A percentile compares a stretch with the other conserved stretches of the same genome.
These are phyloP conservation scores for Rhynchotus rufescens DNA, from an alignment of 2,797 vertebrate species.

Conservation along the genomic window DNA sequence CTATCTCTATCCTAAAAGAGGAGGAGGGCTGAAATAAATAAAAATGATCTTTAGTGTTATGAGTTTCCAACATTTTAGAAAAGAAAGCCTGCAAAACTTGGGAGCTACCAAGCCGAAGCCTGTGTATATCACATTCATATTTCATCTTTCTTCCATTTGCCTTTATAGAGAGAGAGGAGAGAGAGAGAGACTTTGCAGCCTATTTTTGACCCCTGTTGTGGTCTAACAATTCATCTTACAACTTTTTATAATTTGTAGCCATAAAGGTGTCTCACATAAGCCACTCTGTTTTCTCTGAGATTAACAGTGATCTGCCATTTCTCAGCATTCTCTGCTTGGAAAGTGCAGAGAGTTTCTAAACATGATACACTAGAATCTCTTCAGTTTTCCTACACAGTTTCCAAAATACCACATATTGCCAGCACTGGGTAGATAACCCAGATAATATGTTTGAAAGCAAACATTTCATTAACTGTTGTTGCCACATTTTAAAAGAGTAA, in stretches of 20 bases:
- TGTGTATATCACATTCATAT: background rate
- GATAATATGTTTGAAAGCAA: constrained; percentile 6
- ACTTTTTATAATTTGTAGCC: background rate
- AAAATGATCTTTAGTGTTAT: background rate
- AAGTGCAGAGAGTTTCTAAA: background rate
- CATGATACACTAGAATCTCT: background rate
- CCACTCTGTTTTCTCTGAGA: background rate
- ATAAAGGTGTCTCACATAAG: background rate
- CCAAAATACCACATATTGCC: background rate
- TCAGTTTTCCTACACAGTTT: background rate
- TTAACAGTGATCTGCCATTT: background rate
- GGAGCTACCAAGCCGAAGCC: background rate
- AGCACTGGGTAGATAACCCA: background rate
- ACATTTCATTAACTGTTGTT: background rate
- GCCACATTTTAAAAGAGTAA: background rate
- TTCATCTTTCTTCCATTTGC: background rate
- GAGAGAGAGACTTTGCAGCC: background rate
- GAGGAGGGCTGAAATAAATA: background rate
- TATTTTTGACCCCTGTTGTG: background rate
- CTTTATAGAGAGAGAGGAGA: too few species aligned
- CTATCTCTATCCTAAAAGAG: background rate
- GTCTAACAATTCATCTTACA: background rate
- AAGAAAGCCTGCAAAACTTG: background rate
- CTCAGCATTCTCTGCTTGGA: background rate
- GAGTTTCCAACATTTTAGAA: background rate